A percentile compares a stretch with the other conserved stretches of the same genome.
phyloP scores from a whole-genome alignment of 2,113 vertebrate genomes.

The Genyomyrus donnyi region DNA sequence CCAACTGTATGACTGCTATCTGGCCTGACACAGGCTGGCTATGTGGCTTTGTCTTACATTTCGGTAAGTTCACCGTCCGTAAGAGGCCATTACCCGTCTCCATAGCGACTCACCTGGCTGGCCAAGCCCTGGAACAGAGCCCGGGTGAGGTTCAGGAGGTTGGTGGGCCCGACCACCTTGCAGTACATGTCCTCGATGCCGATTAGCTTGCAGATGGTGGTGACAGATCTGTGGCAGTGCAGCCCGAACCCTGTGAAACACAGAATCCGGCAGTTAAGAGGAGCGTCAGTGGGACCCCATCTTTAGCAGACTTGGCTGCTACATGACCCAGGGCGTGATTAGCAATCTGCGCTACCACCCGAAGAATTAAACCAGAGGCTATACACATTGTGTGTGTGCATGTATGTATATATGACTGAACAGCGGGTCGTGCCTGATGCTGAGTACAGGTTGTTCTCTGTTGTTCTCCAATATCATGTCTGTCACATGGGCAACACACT shows the following conservation, averaged over 20 bases:
- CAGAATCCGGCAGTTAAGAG: not conserved
- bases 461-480: not conserved
- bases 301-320: not conserved
- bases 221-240: slow-evolving; percentile 85
- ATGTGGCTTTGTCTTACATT: not conserved
- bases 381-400: not conserved
- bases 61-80: not conserved
- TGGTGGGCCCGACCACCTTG: slow-evolving; percentile 76
- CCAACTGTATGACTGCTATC: no score
- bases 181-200: slow-evolving; percentile 90
- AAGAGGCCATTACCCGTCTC: not conserved
- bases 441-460: not conserved
- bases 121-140: slow-evolving; percentile 78
- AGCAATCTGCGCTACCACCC: not conserved
- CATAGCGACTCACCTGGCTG: slow-evolving; percentile 63
- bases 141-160: slow-evolving; percentile 80
- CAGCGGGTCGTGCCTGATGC: not conserved
- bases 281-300: not conserved
- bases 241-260: slow-evolving; percentile 75
- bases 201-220: slow-evolving; percentile 85
- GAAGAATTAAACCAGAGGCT: not conserved
- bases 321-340: not conserved
- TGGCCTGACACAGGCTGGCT: not conserved
- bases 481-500: not conserved
- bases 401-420: not conserved